Percentiles rank a stretch among this genome's conserved stretches.
These are phyloP conservation scores for Harpalus rubripes DNA, from an alignment of 2,888 invertebrate species.

Conservation along the genomic window DNA sequence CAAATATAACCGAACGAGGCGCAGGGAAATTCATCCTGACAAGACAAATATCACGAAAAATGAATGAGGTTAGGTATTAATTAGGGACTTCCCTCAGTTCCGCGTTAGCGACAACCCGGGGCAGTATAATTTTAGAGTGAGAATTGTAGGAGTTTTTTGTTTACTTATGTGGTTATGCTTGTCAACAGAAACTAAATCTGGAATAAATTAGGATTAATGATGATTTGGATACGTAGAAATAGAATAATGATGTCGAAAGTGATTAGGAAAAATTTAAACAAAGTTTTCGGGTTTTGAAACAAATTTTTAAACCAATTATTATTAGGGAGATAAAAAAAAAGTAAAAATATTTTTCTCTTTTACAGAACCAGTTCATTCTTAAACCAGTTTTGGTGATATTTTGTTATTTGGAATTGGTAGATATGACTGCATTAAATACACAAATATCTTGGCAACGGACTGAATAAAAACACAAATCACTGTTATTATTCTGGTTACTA, in stretches of 20 bases:
- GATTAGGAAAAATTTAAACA: neutral
- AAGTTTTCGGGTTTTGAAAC: no score
- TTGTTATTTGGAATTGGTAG: no score
- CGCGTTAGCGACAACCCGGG: slow-evolving; percentile 19
- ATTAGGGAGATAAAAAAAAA: no score
- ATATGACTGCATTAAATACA: no score
- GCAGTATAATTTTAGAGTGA: slow-evolving; percentile 57
- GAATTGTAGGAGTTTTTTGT: slow-evolving; percentile 13
- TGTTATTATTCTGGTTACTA: no score
- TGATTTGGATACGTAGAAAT: neutral
- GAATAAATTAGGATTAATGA: slow-evolving; percentile 40
- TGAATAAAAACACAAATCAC: no score
- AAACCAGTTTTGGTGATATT: no score
- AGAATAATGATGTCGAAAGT: neutral
- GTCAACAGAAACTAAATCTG: slow-evolving; percentile 23
- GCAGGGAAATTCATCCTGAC: slow-evolving; percentile 61
- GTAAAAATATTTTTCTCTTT: no score
- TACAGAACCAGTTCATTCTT: no score
- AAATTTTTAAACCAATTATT: no score
- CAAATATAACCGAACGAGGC: slow-evolving; percentile 27
- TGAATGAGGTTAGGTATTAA: slow-evolving; percentile 57
- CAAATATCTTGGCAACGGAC: no score
- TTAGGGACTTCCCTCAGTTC: slow-evolving; percentile 62
- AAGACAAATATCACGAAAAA: slow-evolving; percentile 58
- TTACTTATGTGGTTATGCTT: slow-evolving; percentile 27